Evolutionary conservation across 1,140 invertebrate genomes (phyloP).

Genomic region (Agrypnia vestita): DNA sequence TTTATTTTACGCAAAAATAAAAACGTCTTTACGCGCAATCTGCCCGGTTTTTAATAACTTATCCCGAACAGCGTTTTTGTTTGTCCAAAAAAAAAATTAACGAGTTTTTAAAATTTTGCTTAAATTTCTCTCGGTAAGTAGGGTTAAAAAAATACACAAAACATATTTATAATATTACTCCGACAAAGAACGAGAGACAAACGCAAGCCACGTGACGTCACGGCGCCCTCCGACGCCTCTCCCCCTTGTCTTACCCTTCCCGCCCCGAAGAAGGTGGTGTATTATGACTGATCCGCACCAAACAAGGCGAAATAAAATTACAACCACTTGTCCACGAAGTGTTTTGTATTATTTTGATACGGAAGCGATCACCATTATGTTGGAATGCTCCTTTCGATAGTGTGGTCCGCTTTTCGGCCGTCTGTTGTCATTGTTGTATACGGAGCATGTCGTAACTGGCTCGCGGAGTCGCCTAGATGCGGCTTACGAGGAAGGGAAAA

Average conservation of each 20-base stretch:
- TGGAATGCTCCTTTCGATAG: too few relatives aligned
- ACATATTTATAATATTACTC: conserved; percentile 6
- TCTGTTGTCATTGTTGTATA: background rate
- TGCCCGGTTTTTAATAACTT: too few relatives aligned
- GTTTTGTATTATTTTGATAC: too few relatives aligned
- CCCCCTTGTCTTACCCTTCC: background rate
- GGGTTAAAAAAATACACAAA: background rate
- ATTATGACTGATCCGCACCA: conserved; percentile 17
- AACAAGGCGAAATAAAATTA: background rate
- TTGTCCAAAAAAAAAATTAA: too few relatives aligned
- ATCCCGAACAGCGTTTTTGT: too few relatives aligned
- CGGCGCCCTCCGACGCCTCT: background rate
- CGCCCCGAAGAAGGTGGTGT: conserved; percentile 3
- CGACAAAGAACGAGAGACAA: conserved; percentile 15
- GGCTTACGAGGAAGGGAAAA: background rate
- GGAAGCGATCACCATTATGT: too few relatives aligned
- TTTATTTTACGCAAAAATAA: background rate
- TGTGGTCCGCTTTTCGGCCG: too few relatives aligned
- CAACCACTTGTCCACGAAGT: background rate
- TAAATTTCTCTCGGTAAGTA: too few relatives aligned
- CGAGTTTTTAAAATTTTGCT: too few relatives aligned
- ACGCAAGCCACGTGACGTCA: conserved; percentile 40
- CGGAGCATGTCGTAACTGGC: conserved; percentile 17
- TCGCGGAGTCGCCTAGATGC: conserved; percentile 3
- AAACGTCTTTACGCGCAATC: background rate